phyloP scores from a whole-genome alignment of 2,113 vertebrate genomes.

The Urocitellus parryii region DNA sequence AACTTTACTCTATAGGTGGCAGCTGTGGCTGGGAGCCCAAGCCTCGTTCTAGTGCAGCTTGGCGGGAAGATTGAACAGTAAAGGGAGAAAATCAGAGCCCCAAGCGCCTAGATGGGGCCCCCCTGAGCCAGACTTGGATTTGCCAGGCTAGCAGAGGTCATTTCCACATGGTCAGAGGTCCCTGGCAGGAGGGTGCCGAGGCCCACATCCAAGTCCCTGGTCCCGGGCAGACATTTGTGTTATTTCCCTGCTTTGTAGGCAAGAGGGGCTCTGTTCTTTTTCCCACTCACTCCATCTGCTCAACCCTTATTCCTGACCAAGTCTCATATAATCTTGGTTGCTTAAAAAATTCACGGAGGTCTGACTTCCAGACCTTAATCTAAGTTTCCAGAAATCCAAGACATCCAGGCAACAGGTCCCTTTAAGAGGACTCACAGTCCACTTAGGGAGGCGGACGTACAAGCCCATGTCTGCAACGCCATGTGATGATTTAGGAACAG shows the following conservation, averaged over 20 bases:
- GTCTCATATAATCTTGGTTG: slow-evolving; percentile 14
- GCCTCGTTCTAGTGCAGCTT: neutral
- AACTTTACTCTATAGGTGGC: no score
- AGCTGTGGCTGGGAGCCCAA: neutral
- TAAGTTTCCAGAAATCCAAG: slow-evolving; percentile 8
- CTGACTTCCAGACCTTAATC: neutral
- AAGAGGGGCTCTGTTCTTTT: neutral
- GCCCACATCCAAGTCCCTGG: neutral
- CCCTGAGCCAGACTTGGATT: neutral
- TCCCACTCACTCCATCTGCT: neutral
- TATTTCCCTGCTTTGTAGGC: neutral
- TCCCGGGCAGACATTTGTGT: neutral
- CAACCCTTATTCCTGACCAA: neutral
- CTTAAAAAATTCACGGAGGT: neutral
- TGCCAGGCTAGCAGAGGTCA: neutral
- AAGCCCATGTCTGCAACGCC: neutral
- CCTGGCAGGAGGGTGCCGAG: neutral
- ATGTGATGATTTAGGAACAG: neutral
- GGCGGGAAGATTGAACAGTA: neutral
- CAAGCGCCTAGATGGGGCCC: neutral
- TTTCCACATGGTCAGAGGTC: neutral
- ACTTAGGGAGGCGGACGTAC: neutral
- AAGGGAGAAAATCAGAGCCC: neutral
- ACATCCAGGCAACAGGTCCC: neutral
- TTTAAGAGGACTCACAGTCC: neutral